phyloP scores from a whole-genome alignment of 2,797 vertebrate species.

The Pseudochromis fuscus region DNA sequence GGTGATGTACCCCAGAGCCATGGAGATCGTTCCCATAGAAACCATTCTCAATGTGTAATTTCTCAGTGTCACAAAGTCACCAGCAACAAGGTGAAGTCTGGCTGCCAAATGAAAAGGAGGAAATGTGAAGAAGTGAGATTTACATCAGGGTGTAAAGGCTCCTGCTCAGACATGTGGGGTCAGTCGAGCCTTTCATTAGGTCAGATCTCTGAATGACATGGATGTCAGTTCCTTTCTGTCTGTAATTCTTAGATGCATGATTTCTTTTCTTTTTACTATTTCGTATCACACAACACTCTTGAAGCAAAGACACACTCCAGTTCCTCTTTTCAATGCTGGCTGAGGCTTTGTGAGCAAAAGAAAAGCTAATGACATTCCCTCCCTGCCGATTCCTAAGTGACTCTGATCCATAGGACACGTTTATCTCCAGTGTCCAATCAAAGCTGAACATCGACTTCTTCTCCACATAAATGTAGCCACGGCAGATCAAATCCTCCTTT shows the following conservation, averaged over 20 bases:
- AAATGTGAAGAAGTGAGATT: conserved; percentile 12
- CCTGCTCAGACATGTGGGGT: neutral
- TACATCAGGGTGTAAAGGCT: neutral
- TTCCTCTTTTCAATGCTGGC: neutral
- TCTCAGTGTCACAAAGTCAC: conserved; percentile 31
- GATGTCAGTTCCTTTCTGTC: neutral
- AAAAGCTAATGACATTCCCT: conserved; percentile 25
- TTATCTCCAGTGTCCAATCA: conserved; percentile 75
- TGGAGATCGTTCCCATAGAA: conserved; percentile 60
- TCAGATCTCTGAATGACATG: neutral
- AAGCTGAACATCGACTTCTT: conserved; percentile 65
- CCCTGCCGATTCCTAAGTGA: conserved; percentile 53
- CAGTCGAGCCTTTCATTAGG: neutral
- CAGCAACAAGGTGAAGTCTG: conserved; percentile 7
- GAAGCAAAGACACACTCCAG: neutral
- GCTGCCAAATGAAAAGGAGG: conserved; percentile 21
- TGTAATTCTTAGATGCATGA: neutral
- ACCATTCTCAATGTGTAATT: conserved; percentile 30
- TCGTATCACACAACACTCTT: neutral
- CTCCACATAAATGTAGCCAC: conserved; percentile 60
- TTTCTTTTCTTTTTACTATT: too few species aligned
- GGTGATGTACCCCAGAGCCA: conserved; percentile 11
- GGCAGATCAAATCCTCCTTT: conserved; percentile 63
- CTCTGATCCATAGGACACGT: conserved; percentile 64
- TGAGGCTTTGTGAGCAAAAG: conserved; percentile 26